Evolutionary conservation across 2,113 vertebrate genomes (phyloP), one percentile per base, ranked within the genome.

Genomic region (Oryzias woworae): DNA sequence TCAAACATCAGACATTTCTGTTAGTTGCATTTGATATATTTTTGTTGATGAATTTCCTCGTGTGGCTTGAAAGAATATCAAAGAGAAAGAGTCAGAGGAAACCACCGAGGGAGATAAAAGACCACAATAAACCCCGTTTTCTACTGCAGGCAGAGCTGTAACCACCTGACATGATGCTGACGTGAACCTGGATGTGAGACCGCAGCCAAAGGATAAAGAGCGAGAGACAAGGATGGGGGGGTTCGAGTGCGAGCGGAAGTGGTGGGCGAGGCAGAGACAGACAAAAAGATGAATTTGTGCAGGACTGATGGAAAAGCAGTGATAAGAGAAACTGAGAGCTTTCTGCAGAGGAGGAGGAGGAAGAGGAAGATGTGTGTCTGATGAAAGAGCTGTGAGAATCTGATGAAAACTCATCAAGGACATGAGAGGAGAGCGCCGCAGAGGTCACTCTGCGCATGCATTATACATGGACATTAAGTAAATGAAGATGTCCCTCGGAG

Each of bases 211-310:
- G 76, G 44, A 66, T 53, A 65, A 69, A 71, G 67, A 60, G 53
- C 76, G 53, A 68, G 54, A 64, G 14, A 20, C 46, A 54, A 26
- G 58, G 44, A 75, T 59, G 46, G 8, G 31, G 51, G 18, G 50
- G 56, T n/a, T 53, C 31, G 63, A 13, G 80, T 79, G 72, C 61
- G 75, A 87, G 85, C 83, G 86, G 87, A 87, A 87, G 85, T 81
- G 59, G 85, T 88, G 84, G 87, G 89, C 55, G 81, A 83, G 82
- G 66, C 60, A 72, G 63, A 28, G 41, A 62, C 71, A 66, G 73
- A 81, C 73, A 86, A 82, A 74, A 80, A 63, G 75, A 78, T 48
- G 76, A 74, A 71, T 73, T 78, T 76, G 57, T 75, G 72, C 47
- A 52, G 71, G 53, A 62, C 62, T 71, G 73, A 81, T 75, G 66